Evolutionary conservation across 1,140 invertebrate genomes (phyloP), one percentile per base, ranked within the genome.

Genomic region (Drosophila micromelanica): DNA sequence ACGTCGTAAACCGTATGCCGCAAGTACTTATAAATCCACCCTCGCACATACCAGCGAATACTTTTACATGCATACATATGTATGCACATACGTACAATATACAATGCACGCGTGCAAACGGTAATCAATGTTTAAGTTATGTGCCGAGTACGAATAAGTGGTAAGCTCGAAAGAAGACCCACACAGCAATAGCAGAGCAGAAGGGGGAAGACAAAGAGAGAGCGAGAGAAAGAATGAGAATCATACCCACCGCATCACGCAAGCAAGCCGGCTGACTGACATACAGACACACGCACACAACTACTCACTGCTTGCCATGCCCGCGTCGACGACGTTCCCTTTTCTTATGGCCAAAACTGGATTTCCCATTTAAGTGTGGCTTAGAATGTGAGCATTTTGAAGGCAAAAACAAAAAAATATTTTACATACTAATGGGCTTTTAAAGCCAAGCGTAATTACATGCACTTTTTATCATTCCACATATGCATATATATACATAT

Each of bases 311-410:
- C 43, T 46, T 48, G 30, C 65, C 57, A 61, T 68, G 65, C 65
- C 65, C 67, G 59, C 67, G 51, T 51, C 62, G 45, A 23, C 76
- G 80, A 87, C 82, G 84, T 86, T 86, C 82, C 82, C 81, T 86
- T 85, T 84, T 82, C 80, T 86, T 86, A 87, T 86, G 78, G 75
- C 82, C 81, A 87, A 86, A 86, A 86, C 81, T 86, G 81, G 81
- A 87, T 87, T 86, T 81, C 67, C 67, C 64, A 80, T 49, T 77
- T 63, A 40, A 64, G 49, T 80, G 65, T 51, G 57, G 81, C 78
- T 86, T 87, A 87, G 78, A 86, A 87, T 87, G 75, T 81, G 70
- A 81, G 75, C 65, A 77, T 63, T 70, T 48, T 60, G 48, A 52
- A 81, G 56, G 64, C 54, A 76, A 68, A 67, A 59, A 63, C 35